Evolutionary conservation across 2,888 invertebrate species (phyloP).

Genomic region (Nephrocerus scutellatus): DNA sequence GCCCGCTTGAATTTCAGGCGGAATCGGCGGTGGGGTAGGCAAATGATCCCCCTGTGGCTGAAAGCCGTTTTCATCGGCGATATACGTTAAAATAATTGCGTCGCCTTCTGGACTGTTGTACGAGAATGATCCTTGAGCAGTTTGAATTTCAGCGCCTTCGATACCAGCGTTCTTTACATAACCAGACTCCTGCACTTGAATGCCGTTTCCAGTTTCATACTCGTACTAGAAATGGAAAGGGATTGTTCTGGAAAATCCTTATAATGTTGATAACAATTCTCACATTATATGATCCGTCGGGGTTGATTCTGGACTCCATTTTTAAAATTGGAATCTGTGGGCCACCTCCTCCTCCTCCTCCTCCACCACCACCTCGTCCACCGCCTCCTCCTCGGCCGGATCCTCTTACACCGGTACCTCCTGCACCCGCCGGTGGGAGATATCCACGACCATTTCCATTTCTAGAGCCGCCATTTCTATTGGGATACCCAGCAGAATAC

Average conservation of each 20-base stretch:
- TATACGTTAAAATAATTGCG: slow-evolving; percentile 57
- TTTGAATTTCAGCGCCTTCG: slow-evolving; percentile 59
- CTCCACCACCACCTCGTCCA: slow-evolving; percentile 20
- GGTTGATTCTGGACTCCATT: slow-evolving; percentile 38
- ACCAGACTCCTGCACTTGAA: slow-evolving; percentile 62
- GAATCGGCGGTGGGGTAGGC: slow-evolving; percentile 76
- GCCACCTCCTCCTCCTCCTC: slow-evolving; percentile 26
- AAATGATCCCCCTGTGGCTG: slow-evolving; percentile 61
- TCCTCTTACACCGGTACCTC: slow-evolving; percentile 6
- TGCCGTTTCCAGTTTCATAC: slow-evolving; percentile 71
- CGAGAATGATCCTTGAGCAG: slow-evolving; percentile 61
- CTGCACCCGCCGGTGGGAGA: slow-evolving; percentile 25
- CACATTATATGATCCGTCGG: slow-evolving; percentile 44
- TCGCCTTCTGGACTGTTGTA: slow-evolving; percentile 70
- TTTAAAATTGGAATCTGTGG: slow-evolving; percentile 41
- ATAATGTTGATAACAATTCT: too few relatives aligned
- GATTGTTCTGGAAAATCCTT: neutral
- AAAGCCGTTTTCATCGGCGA: slow-evolving; percentile 67
- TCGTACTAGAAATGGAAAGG: slow-evolving; percentile 49
- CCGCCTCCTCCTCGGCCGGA: slow-evolving; percentile 21
- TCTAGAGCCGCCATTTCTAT: slow-evolving; percentile 17
- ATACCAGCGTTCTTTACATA: slow-evolving; percentile 63
- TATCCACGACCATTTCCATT: slow-evolving; percentile 26
- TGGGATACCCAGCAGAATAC: slow-evolving; percentile 14
- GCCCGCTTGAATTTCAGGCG: slow-evolving; percentile 59